These are phyloP conservation scores for Aricia artaxerxes DNA, from an alignment of 2,888 invertebrate genomes.

Conservation along the genomic window DNA sequence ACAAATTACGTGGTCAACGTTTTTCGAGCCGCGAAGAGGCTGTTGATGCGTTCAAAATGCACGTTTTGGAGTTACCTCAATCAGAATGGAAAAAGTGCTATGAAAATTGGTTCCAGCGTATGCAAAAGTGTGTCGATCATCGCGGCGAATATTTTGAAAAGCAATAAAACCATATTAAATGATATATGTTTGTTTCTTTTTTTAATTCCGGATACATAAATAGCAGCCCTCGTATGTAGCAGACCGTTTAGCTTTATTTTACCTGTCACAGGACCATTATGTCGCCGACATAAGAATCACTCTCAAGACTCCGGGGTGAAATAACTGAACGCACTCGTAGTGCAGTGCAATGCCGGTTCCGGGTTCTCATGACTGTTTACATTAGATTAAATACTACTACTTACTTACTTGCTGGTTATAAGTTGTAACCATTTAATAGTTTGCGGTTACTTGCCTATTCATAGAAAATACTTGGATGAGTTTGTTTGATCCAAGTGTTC, in stretches of 20 bases:
- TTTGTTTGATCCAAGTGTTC: background rate
- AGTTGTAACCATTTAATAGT: background rate
- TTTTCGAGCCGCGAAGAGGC: too few species aligned
- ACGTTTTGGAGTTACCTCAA: too few species aligned
- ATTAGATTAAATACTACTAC: background rate
- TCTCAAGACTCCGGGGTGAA: background rate
- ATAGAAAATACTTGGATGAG: background rate
- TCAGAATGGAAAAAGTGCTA: too few species aligned
- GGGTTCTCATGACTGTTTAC: conserved; percentile 5
- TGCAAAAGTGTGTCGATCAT: too few species aligned
- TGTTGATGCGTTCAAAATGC: too few species aligned
- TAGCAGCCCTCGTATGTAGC: too few species aligned
- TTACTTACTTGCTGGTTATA: background rate
- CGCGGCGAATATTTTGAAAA: too few species aligned
- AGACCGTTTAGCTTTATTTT: background rate
- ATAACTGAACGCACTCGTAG: background rate
- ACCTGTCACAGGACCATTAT: background rate
- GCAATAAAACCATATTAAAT: too few species aligned
- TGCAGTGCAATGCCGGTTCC: conserved; percentile 18
- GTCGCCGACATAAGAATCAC: background rate
- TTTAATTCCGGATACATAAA: too few species aligned
- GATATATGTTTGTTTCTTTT: too few species aligned
- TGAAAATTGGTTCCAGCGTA: too few species aligned
- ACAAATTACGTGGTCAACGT: too few species aligned
- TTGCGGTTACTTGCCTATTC: background rate